These are phyloP conservation scores for Trachelus iudaicus DNA, from an alignment of 2,888 invertebrate genomes.

Conservation along the genomic window DNA sequence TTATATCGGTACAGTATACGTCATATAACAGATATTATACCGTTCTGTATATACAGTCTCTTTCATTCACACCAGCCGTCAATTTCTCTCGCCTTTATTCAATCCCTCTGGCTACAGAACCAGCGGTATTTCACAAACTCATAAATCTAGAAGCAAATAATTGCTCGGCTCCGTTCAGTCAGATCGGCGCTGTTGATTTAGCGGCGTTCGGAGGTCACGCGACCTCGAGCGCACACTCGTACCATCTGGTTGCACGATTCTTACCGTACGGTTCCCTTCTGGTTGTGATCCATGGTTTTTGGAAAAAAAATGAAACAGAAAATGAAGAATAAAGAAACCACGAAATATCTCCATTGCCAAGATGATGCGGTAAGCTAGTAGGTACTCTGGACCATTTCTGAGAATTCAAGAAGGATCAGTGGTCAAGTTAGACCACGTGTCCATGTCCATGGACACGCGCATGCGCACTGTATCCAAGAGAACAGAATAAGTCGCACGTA, in stretches of 20 bases:
- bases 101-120: conserved; percentile 18
- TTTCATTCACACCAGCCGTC: background rate
- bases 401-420: background rate
- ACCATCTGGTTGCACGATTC: conserved; percentile 20
- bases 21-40: background rate
- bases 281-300: background rate
- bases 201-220: conserved; percentile 58
- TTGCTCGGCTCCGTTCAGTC: conserved; percentile 54
- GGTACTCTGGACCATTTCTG: background rate
- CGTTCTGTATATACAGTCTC: background rate
- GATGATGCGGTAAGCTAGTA: background rate
- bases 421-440: background rate
- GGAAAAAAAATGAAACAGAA: background rate
- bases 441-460: background rate
- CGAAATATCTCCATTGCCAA: background rate
- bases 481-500: background rate
- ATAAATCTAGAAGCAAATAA: conserved; percentile 65
- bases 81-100: conserved; percentile 19
- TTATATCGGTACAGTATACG: background rate
- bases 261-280: conserved; percentile 5
- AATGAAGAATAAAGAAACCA: background rate
- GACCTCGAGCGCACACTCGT: conserved; percentile 14
- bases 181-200: conserved; percentile 61
- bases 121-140: conserved; percentile 52
- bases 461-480: background rate